phyloP scores from a whole-genome alignment of 2,888 invertebrate species.

The Caenorhabditis sulstoni region DNA sequence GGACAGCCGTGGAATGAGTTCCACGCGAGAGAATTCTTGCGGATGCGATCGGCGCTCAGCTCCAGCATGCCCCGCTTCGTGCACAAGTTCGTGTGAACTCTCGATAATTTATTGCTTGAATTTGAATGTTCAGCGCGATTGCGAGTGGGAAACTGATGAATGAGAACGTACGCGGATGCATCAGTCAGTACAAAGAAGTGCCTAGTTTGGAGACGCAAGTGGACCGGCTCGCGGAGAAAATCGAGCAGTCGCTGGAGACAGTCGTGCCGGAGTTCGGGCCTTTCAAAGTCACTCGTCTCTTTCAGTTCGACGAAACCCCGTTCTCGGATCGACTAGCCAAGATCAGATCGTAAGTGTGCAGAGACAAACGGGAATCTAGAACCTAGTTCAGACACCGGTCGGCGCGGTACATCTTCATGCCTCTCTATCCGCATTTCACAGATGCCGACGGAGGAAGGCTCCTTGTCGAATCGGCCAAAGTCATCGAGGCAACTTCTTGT shows the following conservation, averaged over 20 bases:
- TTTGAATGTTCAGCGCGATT: slow-evolving; percentile 43
- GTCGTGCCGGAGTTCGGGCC: slow-evolving; percentile 63
- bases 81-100: slow-evolving; percentile 43
- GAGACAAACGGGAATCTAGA: neutral
- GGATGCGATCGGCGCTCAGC: slow-evolving; percentile 35
- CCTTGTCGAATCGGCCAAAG: slow-evolving; percentile 41
- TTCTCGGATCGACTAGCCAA: slow-evolving; percentile 42
- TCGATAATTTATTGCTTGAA: slow-evolving; percentile 5
- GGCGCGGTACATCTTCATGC: slow-evolving; percentile 54
- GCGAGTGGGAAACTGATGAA: slow-evolving; percentile 48
- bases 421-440: slow-evolving; percentile 66
- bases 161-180: slow-evolving; percentile 51
- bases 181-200: slow-evolving; percentile 59
- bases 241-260: slow-evolving; percentile 54
- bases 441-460: slow-evolving; percentile 44
- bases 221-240: slow-evolving; percentile 32
- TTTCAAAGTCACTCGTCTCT: slow-evolving; percentile 48
- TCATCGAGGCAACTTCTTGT: slow-evolving; percentile 41
- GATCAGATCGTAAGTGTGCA: slow-evolving; percentile 31
- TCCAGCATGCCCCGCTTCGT: slow-evolving; percentile 54
- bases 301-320: slow-evolving; percentile 51
- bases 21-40: slow-evolving; percentile 67
- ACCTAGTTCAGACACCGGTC: slow-evolving; percentile 36
- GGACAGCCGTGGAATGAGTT: slow-evolving; percentile 73
- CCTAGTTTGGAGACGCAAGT: slow-evolving; percentile 61